Conservation (phyloP, 1,140 invertebrate species). For the Aricia agestis region DNA sequence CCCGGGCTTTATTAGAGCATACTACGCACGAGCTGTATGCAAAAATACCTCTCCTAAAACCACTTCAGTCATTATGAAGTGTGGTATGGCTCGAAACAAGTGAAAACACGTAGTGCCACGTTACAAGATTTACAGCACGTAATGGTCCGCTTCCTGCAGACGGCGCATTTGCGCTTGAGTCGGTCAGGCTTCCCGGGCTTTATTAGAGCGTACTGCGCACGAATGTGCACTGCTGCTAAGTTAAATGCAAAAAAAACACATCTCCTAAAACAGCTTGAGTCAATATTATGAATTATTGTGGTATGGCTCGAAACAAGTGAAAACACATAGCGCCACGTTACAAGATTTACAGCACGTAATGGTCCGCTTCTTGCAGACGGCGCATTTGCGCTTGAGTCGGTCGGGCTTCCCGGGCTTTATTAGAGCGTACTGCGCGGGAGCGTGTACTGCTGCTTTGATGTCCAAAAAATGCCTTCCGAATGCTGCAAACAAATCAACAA, state of each 20-base stretch:
- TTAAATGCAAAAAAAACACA: too few species aligned
- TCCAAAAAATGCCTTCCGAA: not conserved
- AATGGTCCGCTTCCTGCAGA: constrained; percentile 19
- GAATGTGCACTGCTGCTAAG: not conserved
- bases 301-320: not conserved
- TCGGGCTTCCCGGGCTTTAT: not conserved
- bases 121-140: constrained; percentile 17
- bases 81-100: not conserved
- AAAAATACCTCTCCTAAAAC: too few species aligned
- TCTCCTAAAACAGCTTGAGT: not conserved
- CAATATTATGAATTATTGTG: not conserved
- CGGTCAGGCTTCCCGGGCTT: constrained; percentile 4
- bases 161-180: constrained; percentile 8
- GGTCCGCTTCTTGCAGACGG: constrained; percentile 20
- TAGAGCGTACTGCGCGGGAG: not conserved
- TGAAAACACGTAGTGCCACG: not conserved
- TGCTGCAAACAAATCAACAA: not conserved
- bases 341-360: constrained; percentile 16
- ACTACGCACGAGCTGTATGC: not conserved
- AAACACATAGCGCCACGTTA: not conserved
- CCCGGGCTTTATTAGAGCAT: not conserved
- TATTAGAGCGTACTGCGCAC: not conserved
- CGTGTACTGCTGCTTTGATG: not conserved
- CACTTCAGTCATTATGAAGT: not conserved
- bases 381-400: constrained; percentile 12